A percentile compares a stretch with the other conserved stretches of the same genome.
Evolutionary conservation across 2,888 invertebrate genomes (phyloP).

Genomic region (Danaus chrysippus): DNA sequence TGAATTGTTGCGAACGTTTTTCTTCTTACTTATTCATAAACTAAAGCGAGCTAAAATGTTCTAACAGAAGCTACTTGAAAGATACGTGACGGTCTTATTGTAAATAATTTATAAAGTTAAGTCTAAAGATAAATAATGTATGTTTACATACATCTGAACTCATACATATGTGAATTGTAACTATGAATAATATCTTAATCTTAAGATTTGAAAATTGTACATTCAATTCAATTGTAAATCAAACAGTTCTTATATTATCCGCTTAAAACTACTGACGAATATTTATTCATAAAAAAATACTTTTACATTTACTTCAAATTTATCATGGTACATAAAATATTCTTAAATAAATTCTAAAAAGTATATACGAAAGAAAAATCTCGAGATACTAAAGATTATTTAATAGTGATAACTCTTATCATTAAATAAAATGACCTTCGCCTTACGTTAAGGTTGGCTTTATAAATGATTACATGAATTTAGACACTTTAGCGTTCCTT

Average conservation of each 20-base stretch:
- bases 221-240: no score
- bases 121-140: constrained; percentile 44
- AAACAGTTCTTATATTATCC: no score
- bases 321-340: no score
- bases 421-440: neutral
- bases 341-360: no score
- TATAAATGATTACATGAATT: constrained; percentile 26
- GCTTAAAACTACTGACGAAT: no score
- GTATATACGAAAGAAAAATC: no score
- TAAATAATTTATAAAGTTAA: constrained; percentile 62
- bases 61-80: constrained; percentile 61
- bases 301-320: no score
- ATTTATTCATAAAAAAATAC: no score
- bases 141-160: constrained; percentile 32
- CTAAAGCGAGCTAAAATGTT: constrained; percentile 67
- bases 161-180: neutral
- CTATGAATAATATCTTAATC: neutral
- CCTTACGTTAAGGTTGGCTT: neutral
- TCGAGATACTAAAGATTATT: no score
- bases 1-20: constrained; percentile 64
- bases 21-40: constrained; percentile 69
- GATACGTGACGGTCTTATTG: constrained; percentile 67
- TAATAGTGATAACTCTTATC: neutral
- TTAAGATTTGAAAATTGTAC: no score
- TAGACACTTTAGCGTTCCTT: constrained; percentile 16